These are phyloP conservation scores for Squalus acanthias DNA, from an alignment of 2,797 vertebrate species.

Conservation along the genomic window DNA sequence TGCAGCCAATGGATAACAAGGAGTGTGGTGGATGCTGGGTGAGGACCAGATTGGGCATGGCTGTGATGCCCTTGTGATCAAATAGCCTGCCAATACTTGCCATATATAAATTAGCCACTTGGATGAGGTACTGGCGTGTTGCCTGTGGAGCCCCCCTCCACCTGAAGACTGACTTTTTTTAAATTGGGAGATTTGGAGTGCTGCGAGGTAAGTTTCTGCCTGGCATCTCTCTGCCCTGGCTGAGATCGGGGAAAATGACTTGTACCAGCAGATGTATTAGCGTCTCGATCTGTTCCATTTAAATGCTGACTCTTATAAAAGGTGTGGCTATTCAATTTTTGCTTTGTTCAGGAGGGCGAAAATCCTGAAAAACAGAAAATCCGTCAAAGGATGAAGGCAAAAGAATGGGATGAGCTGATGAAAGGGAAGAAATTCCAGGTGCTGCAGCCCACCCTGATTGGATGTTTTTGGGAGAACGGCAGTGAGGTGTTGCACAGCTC, in stretches of 20 bases:
- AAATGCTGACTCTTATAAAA: neutral
- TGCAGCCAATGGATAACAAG: neutral
- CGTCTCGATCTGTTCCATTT: neutral
- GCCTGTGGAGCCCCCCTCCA: neutral
- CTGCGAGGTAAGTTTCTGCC: neutral
- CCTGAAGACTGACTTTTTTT: too few species aligned
- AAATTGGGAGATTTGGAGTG: neutral
- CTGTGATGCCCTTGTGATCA: neutral
- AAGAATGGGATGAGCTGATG: conserved; percentile 93
- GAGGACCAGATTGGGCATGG: neutral
- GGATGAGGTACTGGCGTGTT: neutral
- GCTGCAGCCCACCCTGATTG: conserved; percentile 74
- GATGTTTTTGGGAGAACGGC: conserved; percentile 75
- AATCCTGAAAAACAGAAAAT: conserved; percentile 88
- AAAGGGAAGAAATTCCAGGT: conserved; percentile 80
- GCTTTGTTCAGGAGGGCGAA: conserved; percentile 63
- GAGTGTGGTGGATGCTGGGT: neutral
- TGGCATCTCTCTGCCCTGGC: neutral
- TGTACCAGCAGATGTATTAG: neutral
- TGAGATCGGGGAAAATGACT: neutral
- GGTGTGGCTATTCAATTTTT: neutral
- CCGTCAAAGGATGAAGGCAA: conserved; percentile 83
- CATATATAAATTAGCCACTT: neutral
- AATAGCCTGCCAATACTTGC: neutral
- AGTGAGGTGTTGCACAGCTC: conserved; percentile 4